A percentile compares a stretch with the other conserved stretches of the same genome.
phyloP scores from a whole-genome alignment of 2,888 invertebrate genomes.

The Crossocerus cetratus region DNA sequence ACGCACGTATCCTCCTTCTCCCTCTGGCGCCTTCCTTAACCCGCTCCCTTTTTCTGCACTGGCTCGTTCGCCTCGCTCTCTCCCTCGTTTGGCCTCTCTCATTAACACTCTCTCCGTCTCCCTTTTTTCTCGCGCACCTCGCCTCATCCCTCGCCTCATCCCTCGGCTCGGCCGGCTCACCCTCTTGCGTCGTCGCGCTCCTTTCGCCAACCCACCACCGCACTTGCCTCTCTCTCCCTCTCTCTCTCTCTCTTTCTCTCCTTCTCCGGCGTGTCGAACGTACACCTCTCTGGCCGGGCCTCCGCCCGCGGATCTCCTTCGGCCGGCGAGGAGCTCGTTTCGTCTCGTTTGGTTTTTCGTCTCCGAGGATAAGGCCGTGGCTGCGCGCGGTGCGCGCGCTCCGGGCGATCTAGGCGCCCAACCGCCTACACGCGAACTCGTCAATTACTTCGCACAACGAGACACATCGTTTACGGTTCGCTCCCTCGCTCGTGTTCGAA shows the following conservation, averaged over 20 bases:
- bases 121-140: slow-evolving; percentile 2
- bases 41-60: slow-evolving; percentile 33
- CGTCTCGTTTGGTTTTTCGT: slow-evolving; percentile 66
- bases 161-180: slow-evolving; percentile 39
- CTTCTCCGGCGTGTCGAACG: slow-evolving; percentile 35
- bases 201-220: slow-evolving; percentile 38
- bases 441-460: slow-evolving; percentile 75
- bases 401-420: slow-evolving; percentile 70
- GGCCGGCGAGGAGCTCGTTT: slow-evolving; percentile 50
- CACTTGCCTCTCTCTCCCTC: too few relatives aligned
- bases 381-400: too few relatives aligned
- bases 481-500: slow-evolving; percentile 16
- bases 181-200: slow-evolving; percentile 22
- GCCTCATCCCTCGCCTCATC: too few relatives aligned
- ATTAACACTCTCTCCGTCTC: slow-evolving; percentile 29
- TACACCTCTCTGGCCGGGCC: slow-evolving; percentile 51
- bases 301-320: slow-evolving; percentile 37
- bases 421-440: slow-evolving; percentile 73
- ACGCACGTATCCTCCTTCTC: slow-evolving; percentile 14
- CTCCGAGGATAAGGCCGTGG: slow-evolving; percentile 61
- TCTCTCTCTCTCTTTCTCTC: slow-evolving; percentile 26
- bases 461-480: slow-evolving; percentile 66
- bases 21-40: slow-evolving; percentile 26
- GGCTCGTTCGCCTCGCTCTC: slow-evolving; percentile 20
- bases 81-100: slow-evolving; percentile 32